Base-by-base conservation (phyloP, 2,797 vertebrate genomes). In the Anolis apletophallus region DNA sequence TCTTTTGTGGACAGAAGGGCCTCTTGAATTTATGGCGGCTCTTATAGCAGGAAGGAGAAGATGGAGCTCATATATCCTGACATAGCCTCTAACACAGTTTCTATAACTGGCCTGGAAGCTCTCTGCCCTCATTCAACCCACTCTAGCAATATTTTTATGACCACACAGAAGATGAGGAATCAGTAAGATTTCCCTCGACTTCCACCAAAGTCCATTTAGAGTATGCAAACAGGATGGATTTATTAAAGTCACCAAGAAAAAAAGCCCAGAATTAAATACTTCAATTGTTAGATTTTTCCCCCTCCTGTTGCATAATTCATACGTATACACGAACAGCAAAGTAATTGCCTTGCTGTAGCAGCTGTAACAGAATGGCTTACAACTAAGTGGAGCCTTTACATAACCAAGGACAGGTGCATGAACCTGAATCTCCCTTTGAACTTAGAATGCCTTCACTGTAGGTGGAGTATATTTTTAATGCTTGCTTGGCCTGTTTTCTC, bases 301-400 rank as follows among this genome's bases (percentile, higher is more conserved):
- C 7, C 46, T 46, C 32, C 54, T 21, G 36, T 72, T 40, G 32
- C 34, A 23, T 84, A n/a, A 80, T 64, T 40, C 59, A 46, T 64
- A 36, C 23, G 57, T 21, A 59, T 1, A 3, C 61, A 64, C 10
- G 26, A 10, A 12, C 12, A 19, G 29, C 61, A 64, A 64, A 29
- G n/a, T 67, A 54, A 76, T 84, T 34, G 71, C 36, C 72, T 74
- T 68, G 73, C 72, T 76, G 13, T 76, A 84, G 61, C 83, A 36
- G 8, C 3, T 14, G 26, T 46, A 50, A 64, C 52, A 50, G 9
- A 83, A n/a, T 84, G 50, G 46, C 68, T 52, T 76, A n/a, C 83
- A 67, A 32, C 14, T 54, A 52, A 76, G 34, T 76, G 50, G 52
- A 54, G 46, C 17, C 34, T 77, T 68, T 64, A 68, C 7, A 21